Base-by-base conservation (phyloP, 2,797 vertebrate species). In the Rhabdophis nuchalis region DNA sequence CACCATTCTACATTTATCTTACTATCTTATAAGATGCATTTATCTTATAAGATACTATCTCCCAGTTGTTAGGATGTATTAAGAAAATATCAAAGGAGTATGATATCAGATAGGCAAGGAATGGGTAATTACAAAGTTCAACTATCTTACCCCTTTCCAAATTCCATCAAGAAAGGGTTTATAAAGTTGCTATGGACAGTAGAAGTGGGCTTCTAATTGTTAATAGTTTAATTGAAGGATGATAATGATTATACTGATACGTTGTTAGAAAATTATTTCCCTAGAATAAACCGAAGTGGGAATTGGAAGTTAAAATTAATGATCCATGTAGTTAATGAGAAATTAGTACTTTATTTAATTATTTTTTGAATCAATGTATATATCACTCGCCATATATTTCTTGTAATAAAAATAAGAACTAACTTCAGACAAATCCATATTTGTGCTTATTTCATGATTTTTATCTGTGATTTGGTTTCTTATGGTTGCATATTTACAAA, bases 291-390 rank as follows among this genome's bases (percentile, higher is more conserved):
- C 10, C 36, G 85, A 36, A 68, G 91, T 54, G 32, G 56, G 32
- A 58, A 53, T 68, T 89, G 77, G 61, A 89, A 36, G 25, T 89
- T 68, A 64, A 92, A 92, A 50, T 82, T 90, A 90, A 90, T 87
- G 85, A 89, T 72, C 85, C 36, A 41, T 92, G 89, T 23, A 16
- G 20, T 90, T 90, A 92, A 90, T 90, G 58, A 92, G 58, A 86
- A n/a, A 5, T n/a, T 61, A 16, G 16, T 41, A 46, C 46, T 82
- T 82, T 82, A 82, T 32, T 50, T 53, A 61, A 32, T 86, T 85
- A 57, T 50, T 90, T 32, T 9, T 57, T 57, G 18, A 41, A 46
- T 46, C 77, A 25, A 82, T 46, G 20, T 82, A 82, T 82, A 46
- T 46, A 46, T 82, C 10, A 46, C 41, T 82, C 46, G 50, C 54